Conservation (phyloP, 2,113 vertebrate species). For the Sturnus vulgaris region DNA sequence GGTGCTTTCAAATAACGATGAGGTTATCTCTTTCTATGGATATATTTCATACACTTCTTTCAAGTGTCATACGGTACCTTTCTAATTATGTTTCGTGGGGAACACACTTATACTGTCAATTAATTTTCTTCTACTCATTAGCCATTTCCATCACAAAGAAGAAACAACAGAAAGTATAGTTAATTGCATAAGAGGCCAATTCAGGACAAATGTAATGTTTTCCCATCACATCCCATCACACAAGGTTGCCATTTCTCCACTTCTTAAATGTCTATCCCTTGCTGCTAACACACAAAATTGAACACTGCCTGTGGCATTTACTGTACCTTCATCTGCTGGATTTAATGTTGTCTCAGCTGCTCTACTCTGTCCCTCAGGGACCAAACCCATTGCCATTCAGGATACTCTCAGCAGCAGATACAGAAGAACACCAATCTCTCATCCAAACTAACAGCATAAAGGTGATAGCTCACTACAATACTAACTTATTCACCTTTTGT, state of each 20-base stretch:
- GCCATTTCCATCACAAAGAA: background rate
- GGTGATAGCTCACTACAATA: conserved; percentile 20
- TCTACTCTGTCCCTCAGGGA: conserved; percentile 34
- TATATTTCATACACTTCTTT: conserved; percentile 13
- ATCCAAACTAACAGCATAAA: conserved; percentile 20
- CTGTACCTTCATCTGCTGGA: conserved; percentile 63
- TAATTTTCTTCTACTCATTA: background rate
- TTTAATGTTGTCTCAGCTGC: conserved; percentile 64
- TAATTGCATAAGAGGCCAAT: conserved; percentile 37
- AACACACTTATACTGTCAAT: background rate
- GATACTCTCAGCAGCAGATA: conserved; percentile 38
- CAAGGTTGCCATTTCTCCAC: conserved; percentile 52
- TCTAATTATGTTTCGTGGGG: conserved; percentile 3
- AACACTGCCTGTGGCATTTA: conserved; percentile 51
- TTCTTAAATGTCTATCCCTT: conserved; percentile 57
- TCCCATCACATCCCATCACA: conserved; percentile 53
- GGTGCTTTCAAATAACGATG: background rate
- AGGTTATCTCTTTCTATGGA: background rate
- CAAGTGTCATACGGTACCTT: background rate
- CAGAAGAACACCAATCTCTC: conserved; percentile 9
- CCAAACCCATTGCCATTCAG: conserved; percentile 46
- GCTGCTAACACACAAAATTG: conserved; percentile 51
- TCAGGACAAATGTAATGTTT: conserved; percentile 27
- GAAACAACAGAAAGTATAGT: background rate
- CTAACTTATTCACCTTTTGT: background rate